Evolutionary conservation across 1,140 invertebrate genomes (phyloP).

Genomic region (Drosophila orosa): DNA sequence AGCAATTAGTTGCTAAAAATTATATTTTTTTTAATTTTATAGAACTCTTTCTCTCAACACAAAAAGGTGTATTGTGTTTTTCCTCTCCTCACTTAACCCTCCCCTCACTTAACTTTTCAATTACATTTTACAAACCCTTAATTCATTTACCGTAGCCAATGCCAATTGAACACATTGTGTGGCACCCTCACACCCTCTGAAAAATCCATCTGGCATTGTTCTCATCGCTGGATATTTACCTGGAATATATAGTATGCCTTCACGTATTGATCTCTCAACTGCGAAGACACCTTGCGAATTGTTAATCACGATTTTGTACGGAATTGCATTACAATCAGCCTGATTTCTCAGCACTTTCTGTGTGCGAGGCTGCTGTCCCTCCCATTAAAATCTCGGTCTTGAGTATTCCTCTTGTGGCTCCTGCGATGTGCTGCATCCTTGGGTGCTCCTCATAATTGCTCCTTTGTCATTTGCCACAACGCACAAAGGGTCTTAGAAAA

Average conservation of each 20-base stretch:
- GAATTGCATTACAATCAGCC: constrained; percentile 62
- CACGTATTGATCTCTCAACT: constrained; percentile 6
- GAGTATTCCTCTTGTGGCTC: constrained; percentile 15
- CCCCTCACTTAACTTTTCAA: not conserved
- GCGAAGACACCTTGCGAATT: constrained; percentile 47
- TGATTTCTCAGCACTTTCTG: constrained; percentile 61
- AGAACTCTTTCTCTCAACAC: not conserved
- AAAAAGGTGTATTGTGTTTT: not conserved
- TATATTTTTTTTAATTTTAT: not conserved
- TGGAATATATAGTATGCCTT: constrained; percentile 21
- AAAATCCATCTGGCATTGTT: constrained; percentile 32
- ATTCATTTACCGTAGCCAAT: constrained; percentile 15
- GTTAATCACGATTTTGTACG: constrained; percentile 60
- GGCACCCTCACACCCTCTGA: constrained; percentile 15
- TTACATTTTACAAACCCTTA: constrained; percentile 2
- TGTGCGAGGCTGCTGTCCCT: constrained; percentile 10
- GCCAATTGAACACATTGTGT: constrained; percentile 23
- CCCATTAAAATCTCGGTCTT: constrained; percentile 22
- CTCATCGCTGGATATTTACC: constrained; percentile 30
- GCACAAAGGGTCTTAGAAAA: constrained; percentile 29
- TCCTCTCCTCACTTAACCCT: too few relatives aligned
- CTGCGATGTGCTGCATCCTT: constrained; percentile 1
- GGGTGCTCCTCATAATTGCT: constrained; percentile 71
- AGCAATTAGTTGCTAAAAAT: not conserved
- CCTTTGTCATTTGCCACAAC: constrained; percentile 78